Conservation (phyloP, 1,140 invertebrate genomes). For the Drosophila eugracilis region DNA sequence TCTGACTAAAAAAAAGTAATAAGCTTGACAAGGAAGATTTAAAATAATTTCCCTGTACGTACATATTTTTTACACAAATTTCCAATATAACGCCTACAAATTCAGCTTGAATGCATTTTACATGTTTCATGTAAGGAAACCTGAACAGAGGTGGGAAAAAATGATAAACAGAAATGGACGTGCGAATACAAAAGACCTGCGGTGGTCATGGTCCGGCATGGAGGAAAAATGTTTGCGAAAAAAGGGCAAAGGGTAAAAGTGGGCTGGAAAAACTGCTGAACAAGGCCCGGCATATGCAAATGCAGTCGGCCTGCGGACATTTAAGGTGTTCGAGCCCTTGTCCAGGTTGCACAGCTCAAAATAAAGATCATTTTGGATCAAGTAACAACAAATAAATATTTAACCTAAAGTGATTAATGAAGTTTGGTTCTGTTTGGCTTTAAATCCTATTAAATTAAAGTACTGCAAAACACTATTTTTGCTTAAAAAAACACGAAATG, state of each 20-base stretch:
- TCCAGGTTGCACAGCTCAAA: not conserved
- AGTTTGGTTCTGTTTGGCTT: not conserved
- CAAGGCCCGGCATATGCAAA: constrained; percentile 46
- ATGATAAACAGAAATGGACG: constrained; percentile 38
- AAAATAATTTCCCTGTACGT: constrained; percentile 2
- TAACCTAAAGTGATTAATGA: not conserved
- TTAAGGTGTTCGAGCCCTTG: constrained; percentile 29
- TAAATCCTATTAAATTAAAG: too few relatives aligned
- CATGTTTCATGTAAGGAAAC: constrained; percentile 41
- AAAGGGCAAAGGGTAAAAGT: not conserved
- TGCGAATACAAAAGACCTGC: constrained; percentile 27
- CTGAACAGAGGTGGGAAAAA: constrained; percentile 14
- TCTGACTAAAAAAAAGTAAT: not conserved
- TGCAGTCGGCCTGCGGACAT: constrained; percentile 43
- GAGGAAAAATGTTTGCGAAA: not conserved
- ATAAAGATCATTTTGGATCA: not conserved
- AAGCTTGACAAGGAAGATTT: not conserved
- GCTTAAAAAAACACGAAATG: too few relatives aligned
- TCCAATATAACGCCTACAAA: constrained; percentile 10
- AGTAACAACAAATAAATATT: not conserved
- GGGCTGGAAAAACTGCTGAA: constrained; percentile 10
- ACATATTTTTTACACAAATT: constrained; percentile 2
- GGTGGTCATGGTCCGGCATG: constrained; percentile 19
- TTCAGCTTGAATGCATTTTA: constrained; percentile 49
- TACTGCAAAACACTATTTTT: too few relatives aligned